Evolutionary conservation across 1,140 invertebrate genomes (phyloP).

Genomic region (Cyphomyrmex costatus): DNA sequence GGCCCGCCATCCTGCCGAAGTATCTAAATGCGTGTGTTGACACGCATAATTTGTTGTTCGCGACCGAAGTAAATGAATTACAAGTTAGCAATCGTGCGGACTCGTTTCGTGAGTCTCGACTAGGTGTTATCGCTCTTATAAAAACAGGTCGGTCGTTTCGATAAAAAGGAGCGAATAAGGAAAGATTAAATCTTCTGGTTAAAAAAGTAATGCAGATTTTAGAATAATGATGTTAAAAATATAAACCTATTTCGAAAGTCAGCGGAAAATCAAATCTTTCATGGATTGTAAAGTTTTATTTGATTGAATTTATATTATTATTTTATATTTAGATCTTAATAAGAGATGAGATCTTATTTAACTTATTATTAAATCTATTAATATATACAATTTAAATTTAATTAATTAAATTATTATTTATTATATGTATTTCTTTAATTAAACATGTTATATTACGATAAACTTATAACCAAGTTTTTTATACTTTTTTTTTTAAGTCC

Average conservation of each 20-base stretch:
- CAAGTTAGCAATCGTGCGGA: constrained; percentile 79
- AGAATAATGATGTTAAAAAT: background rate
- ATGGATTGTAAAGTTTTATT: background rate
- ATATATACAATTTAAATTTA: background rate
- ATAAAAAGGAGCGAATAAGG: constrained; percentile 8
- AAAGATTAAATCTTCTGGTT: background rate
- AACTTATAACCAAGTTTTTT: background rate
- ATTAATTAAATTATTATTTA: background rate
- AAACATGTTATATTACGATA: background rate
- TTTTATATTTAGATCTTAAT: background rate
- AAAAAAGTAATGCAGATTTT: background rate
- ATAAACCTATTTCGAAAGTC: background rate
- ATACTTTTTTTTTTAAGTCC: background rate
- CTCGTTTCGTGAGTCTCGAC: background rate
- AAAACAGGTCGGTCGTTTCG: constrained; percentile 30
- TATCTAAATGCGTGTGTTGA: constrained; percentile 77
- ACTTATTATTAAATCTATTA: background rate
- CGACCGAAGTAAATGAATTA: constrained; percentile 81
- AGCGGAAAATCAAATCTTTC: background rate
- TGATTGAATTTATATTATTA: background rate
- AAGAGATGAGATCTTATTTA: background rate
- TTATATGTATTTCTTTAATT: constrained; percentile 1
- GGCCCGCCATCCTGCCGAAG: constrained; percentile 23
- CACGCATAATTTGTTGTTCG: constrained; percentile 82
- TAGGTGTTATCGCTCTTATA: constrained; percentile 1